These are phyloP conservation scores for Phengaris arion DNA, from an alignment of 2,888 invertebrate genomes.

Conservation along the genomic window DNA sequence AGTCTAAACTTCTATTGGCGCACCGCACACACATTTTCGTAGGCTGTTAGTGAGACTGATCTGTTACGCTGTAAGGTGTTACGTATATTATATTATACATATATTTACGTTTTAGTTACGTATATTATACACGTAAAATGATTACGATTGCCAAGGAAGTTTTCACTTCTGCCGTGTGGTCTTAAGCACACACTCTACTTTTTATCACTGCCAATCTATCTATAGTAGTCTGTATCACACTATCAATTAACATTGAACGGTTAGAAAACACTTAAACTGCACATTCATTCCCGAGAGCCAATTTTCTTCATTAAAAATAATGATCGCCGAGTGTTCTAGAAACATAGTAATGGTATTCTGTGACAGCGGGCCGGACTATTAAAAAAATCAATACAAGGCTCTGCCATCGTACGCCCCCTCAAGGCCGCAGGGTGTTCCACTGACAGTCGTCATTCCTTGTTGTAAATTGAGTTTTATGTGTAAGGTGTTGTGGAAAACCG, in stretches of 20 bases:
- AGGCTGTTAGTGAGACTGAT: no score
- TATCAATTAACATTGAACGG: background rate
- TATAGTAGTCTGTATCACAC: no score
- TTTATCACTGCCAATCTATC: no score
- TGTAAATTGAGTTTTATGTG: background rate
- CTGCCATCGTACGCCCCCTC: background rate
- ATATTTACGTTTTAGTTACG: no score
- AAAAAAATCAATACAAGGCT: constrained; percentile 27
- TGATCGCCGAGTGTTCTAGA: background rate
- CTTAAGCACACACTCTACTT: no score
- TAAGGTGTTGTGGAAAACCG: background rate
- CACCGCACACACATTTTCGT: no score
- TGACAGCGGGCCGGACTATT: constrained; percentile 24
- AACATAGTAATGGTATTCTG: constrained; percentile 20
- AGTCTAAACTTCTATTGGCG: no score
- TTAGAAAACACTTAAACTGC: background rate
- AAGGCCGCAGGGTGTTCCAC: constrained; percentile 12
- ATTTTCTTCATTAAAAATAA: constrained; percentile 14
- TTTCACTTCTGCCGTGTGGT: no score
- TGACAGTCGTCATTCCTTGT: background rate
- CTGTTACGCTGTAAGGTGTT: no score
- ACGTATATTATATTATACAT: no score
- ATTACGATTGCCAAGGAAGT: no score
- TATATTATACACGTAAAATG: no score
- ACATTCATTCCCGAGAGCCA: background rate